Evolutionary conservation across 2,113 vertebrate species (phyloP).

Genomic region (Anarhynchus alexandrinus): DNA sequence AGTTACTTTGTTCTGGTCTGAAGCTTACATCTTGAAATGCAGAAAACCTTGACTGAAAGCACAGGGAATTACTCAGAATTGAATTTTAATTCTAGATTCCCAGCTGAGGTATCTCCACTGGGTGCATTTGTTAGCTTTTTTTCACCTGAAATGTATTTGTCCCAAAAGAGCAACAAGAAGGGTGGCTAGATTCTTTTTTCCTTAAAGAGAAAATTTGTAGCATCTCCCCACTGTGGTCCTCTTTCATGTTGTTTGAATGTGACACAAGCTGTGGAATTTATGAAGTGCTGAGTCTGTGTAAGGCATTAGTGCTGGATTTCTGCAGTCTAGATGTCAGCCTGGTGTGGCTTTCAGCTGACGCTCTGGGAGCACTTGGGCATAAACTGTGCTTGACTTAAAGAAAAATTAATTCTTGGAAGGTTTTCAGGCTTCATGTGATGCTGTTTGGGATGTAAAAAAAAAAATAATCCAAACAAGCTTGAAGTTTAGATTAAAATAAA

Average conservation of each 20-base stretch:
- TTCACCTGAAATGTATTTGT: no score
- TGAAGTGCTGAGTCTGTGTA: not conserved
- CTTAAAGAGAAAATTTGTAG: not conserved
- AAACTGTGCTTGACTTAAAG: not conserved
- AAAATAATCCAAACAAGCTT: not conserved
- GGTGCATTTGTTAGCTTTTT: no score
- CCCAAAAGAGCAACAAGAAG: no score
- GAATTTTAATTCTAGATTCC: not conserved
- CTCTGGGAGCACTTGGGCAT: not conserved
- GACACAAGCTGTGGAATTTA: not conserved
- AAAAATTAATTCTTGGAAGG: not conserved
- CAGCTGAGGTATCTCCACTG: not conserved
- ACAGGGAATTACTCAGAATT: not conserved
- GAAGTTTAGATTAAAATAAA: not conserved
- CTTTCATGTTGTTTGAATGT: not conserved
- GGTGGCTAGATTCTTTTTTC: not conserved
- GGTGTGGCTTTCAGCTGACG: not conserved
- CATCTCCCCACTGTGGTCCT: accelerated
- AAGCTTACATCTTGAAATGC: not conserved
- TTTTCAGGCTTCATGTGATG: not conserved
- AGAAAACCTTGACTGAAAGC: not conserved
- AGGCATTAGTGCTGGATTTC: not conserved
- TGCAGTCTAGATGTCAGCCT: not conserved
- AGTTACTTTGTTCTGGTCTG: not conserved
- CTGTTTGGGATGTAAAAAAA: not conserved